Percentiles rank a stretch among this genome's conserved stretches.
Evolutionary conservation across 2,888 invertebrate genomes (phyloP).

Genomic region (Agonum fuliginosum): DNA sequence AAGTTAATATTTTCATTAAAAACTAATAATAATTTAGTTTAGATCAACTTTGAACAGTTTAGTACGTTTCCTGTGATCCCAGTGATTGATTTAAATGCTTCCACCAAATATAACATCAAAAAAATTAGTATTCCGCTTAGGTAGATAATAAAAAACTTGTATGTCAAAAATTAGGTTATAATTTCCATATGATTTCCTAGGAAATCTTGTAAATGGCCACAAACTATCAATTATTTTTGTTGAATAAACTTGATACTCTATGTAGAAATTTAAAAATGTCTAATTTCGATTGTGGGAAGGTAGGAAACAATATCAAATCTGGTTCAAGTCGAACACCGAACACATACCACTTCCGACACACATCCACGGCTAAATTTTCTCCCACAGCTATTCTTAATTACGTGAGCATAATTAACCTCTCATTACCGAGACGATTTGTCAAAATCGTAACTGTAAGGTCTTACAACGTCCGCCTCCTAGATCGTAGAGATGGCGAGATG

Average conservation of each 20-base stretch:
- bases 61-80: no score
- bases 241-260: background rate
- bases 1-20: no score
- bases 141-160: no score
- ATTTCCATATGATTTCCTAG: background rate
- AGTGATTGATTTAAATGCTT: no score
- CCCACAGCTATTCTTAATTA: slow-evolving; percentile 49
- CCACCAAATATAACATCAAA: no score
- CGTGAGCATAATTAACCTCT: slow-evolving; percentile 35
- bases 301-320: slow-evolving; percentile 27
- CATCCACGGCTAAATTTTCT: slow-evolving; percentile 29
- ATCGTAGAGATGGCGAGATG: background rate
- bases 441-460: slow-evolving; percentile 28
- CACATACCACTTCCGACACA: slow-evolving; percentile 25
- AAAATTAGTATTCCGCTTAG: no score
- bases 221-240: background rate
- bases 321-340: slow-evolving; percentile 21
- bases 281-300: slow-evolving; percentile 29
- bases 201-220: background rate
- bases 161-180: no score
- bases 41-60: no score
- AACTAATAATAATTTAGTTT: no score
- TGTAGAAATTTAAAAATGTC: slow-evolving; percentile 28
- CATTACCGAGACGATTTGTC: slow-evolving; percentile 41
- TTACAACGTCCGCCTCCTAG: background rate